Evolutionary conservation across 2,797 vertebrate species (phyloP), one percentile per base, ranked within the genome.

Genomic region (Chelon auratus): DNA sequence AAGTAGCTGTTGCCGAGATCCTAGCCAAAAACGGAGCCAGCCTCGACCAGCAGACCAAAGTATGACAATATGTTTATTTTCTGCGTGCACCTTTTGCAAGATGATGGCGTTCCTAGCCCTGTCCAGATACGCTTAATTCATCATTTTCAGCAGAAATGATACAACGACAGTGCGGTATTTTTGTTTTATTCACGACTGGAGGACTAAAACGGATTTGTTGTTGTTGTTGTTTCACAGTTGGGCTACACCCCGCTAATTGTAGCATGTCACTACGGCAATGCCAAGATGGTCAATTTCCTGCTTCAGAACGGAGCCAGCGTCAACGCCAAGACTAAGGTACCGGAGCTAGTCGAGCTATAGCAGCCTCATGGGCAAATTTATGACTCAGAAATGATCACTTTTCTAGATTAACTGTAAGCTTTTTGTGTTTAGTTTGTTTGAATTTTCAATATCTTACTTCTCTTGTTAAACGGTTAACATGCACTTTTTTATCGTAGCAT

Each of bases 271-370:
- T 99, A 99, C 67, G 98, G 98, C 66, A 99, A 98, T 62, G 93
- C 95, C 80, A 99, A 99, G 93, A 99, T 97, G 96, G 98, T 99
- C 86, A 98, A 96, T 94, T 99, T 98, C 88, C 95, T 99, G 77
- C 94, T 99, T 82, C 96, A 97, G 78, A 96, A 95, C 1, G 96
- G 95, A 72, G 97, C 97, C 43, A 94, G 93, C 26, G 97, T 99
- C 79, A 97, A 96, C 0, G 95, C 96, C 70, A 99, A 98, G 89
- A 99, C 98, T 64, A 99, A 99, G 97, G 98, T 99, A 95, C 54
- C 22, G 24, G 33, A 2, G 0, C 39, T 26, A 5, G 12, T 66
- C 5, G 10, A 7, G 12, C n/a, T 13, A 17, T 3, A 33, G 30
- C n/a, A 62, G 13, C 40, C 18, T n/a, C 15, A 30, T 26, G 17